Percentiles rank a stretch among this genome's conserved stretches.
Evolutionary conservation across 2,888 invertebrate species (phyloP).

Genomic region (Luffia ferchaultella): DNA sequence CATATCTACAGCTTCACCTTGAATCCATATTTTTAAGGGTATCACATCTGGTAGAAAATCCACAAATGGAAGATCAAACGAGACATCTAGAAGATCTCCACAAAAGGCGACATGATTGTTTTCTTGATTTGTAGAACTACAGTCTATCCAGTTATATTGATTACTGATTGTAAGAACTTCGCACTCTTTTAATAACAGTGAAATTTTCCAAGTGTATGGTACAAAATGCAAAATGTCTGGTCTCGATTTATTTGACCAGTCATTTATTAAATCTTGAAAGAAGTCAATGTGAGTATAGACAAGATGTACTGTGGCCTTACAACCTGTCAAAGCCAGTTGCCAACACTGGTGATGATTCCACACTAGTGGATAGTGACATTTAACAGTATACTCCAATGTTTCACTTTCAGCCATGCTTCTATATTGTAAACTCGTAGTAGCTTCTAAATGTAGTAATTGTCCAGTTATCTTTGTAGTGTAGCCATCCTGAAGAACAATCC

Average conservation of each 20-base stretch:
- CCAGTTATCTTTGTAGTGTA: constrained; percentile 92
- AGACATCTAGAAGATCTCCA: constrained; percentile 91
- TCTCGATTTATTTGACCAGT: constrained; percentile 94
- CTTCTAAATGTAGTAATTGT: constrained; percentile 92
- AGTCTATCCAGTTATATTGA: constrained; percentile 99
- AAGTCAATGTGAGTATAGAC: constrained; percentile 97
- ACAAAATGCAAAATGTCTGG: constrained; percentile 95
- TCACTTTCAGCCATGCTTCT: constrained; percentile 93
- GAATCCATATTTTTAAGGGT: constrained; percentile 91
- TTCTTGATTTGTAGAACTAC: constrained; percentile 94
- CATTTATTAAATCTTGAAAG: constrained; percentile 94
- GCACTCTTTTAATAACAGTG: constrained; percentile 90
- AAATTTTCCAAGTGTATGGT: constrained; percentile 96
- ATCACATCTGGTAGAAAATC: constrained; percentile 93
- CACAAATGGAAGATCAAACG: constrained; percentile 92
- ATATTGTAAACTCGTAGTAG: constrained; percentile 94
- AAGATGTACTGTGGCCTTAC: constrained; percentile 91
- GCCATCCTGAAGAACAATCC: constrained; percentile 88
- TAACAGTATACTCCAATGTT: constrained; percentile 90
- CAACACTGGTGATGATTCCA: constrained; percentile 99
- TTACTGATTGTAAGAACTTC: constrained; percentile 93
- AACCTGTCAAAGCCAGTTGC: constrained; percentile 90
- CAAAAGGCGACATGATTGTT: constrained; percentile 94
- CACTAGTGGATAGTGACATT: constrained; percentile 87
- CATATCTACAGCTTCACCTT: constrained; percentile 93